Percentiles rank a stretch among this genome's conserved stretches.
Conservation (phyloP, 1,140 invertebrate genomes). For the Venustaconcha ellipsiformis region DNA sequence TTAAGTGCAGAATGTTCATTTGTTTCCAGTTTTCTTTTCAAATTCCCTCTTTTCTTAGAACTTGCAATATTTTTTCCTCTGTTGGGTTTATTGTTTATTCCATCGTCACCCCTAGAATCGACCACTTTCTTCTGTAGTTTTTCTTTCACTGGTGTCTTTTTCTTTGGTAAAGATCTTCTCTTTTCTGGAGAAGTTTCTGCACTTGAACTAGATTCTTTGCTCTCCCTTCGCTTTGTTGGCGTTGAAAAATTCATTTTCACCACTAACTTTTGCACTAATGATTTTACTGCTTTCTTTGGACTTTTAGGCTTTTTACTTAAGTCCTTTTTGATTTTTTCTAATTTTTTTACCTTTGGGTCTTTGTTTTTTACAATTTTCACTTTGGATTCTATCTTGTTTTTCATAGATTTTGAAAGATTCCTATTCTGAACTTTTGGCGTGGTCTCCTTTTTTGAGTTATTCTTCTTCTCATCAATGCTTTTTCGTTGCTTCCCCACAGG, state of each 20-base stretch:
- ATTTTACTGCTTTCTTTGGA: constrained; percentile 27
- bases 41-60: too few species aligned
- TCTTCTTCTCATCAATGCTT: constrained; percentile 8
- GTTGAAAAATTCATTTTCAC: constrained; percentile 32
- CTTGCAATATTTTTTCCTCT: too few species aligned
- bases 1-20: too few species aligned
- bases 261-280: constrained; percentile 29
- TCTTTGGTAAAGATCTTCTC: constrained; percentile 3
- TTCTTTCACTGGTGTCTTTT: neutral
- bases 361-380: neutral
- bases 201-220: constrained; percentile 1
- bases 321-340: constrained; percentile 1
- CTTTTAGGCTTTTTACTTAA: constrained; percentile 17
- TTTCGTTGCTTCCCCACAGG: neutral
- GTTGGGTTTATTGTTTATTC: too few species aligned
- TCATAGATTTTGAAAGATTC: neutral
- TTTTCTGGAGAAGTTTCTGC: neutral
- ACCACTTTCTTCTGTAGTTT: neutral
- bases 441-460: neutral
- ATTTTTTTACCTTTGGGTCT: neutral
- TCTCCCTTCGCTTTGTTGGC: constrained; percentile 8
- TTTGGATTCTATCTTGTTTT: constrained; percentile 1
- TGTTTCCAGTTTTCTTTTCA: too few species aligned
- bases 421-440: neutral
- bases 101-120: too few species aligned